Base-by-base conservation (phyloP, 1,140 invertebrate species). In the Drosophila rhopaloa region DNA sequence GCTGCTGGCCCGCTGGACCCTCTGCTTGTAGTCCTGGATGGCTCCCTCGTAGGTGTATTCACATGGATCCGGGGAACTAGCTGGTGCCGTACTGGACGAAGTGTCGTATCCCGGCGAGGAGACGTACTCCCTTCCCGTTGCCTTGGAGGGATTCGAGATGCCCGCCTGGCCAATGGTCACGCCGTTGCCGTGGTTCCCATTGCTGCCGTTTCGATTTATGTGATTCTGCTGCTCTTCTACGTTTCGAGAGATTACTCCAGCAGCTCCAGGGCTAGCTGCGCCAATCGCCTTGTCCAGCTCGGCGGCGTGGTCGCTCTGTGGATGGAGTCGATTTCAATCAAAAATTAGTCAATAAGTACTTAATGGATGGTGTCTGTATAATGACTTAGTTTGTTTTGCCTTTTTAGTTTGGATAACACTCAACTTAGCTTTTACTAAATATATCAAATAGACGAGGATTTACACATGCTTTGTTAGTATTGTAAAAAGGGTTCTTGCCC, bases 21-120 rank as follows among this genome's bases (percentile, higher is more conserved):
- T 95, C 63, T 95, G 96, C 60, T 97, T 96, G 89, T 97, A 97
- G 66, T 95, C 95, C 79, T 97, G 96, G 70, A 97, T 97, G 63
- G 96, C 96, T 72, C 96, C 95, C 91, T 97, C 97, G 91, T 97
- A 97, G 1, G 96, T 97, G 91, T 97, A 97, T 86, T 97, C 96
- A 56, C 92, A 92, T 3, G 83, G 90, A 79, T 92, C 91, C 2
- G 91, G 91, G 0, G 91, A 89, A 43, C 90, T 92, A 84, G 67
- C 89, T 40, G 77, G 90, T 56, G 67, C 91, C 43, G 73, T 93
- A 60, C 89, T 92, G 13, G 90, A 90, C 1, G 90, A 88, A 8
- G 91, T 92, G 47, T 92, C 90, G 54, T 91, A 92, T 38, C 90
- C 91, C 14, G 91, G 90, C 6, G 91, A 92, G n/a, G 91, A 90